Evolutionary conservation across 2,797 vertebrate species (phyloP).

Genomic region (Sebastes dallii): DNA sequence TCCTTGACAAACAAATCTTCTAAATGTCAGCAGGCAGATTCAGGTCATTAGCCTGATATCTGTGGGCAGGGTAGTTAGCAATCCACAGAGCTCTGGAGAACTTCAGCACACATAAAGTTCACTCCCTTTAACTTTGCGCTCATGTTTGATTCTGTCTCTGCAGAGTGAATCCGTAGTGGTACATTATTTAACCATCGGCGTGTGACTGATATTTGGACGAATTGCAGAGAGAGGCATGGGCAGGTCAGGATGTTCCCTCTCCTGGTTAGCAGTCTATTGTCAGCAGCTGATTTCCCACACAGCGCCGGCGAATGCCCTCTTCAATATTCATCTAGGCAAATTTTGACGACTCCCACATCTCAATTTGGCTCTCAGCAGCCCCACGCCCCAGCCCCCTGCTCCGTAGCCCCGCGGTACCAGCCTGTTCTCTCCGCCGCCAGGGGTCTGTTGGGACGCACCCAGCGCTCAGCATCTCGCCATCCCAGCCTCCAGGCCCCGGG

Average conservation of each 20-base stretch:
- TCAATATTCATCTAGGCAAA: constrained; percentile 76
- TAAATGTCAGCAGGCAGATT: constrained; percentile 49
- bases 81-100: constrained; percentile 21
- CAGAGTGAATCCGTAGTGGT: constrained; percentile 36
- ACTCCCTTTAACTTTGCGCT: constrained; percentile 38
- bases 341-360: constrained; percentile 76
- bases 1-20: constrained; percentile 35
- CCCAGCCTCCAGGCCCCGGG: constrained; percentile 63
- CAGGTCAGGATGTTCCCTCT: constrained; percentile 66
- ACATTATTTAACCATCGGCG: constrained; percentile 60
- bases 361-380: constrained; percentile 71
- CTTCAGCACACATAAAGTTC: constrained; percentile 32
- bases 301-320: constrained; percentile 59
- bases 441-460: constrained; percentile 73
- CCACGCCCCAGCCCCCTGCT: constrained; percentile 34
- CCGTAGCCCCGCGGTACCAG: constrained; percentile 27
- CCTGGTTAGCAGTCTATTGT: constrained; percentile 68
- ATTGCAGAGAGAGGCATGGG: constrained; percentile 66
- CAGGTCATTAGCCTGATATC: constrained; percentile 10
- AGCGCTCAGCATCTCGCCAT: constrained; percentile 60
- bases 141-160: constrained; percentile 50
- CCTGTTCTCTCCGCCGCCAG: constrained; percentile 64
- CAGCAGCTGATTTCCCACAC: constrained; percentile 72
- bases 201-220: constrained; percentile 68
- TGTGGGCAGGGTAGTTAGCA: constrained; percentile 17